Evolutionary conservation across 2,888 invertebrate genomes (phyloP).

Genomic region (Microplitis deprimator): DNA sequence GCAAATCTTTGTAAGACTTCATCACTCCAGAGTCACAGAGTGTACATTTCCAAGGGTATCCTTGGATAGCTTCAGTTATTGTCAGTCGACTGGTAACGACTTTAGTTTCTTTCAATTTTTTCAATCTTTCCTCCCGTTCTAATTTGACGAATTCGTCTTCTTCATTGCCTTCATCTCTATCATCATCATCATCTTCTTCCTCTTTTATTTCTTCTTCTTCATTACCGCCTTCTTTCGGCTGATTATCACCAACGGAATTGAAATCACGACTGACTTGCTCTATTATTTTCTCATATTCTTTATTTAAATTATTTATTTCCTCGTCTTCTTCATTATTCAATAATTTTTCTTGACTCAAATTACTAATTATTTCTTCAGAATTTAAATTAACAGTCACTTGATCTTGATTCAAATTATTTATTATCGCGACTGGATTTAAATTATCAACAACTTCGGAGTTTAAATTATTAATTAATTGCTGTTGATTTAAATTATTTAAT

Average conservation of each 20-base stretch:
- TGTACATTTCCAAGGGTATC: constrained; percentile 57
- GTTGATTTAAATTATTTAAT: neutral
- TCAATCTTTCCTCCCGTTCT: neutral
- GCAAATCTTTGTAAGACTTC: constrained; percentile 46
- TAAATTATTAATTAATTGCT: neutral
- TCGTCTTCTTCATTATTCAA: neutral
- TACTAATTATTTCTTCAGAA: neutral
- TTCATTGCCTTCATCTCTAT: constrained; percentile 33
- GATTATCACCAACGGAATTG: neutral
- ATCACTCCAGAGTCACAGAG: constrained; percentile 48
- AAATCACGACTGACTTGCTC: neutral
- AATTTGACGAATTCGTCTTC: constrained; percentile 2
- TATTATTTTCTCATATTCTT: neutral
- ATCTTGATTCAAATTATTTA: neutral
- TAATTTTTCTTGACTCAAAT: neutral
- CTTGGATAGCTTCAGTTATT: constrained; percentile 44
- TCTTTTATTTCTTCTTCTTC: constrained; percentile 33
- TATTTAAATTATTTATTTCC: neutral
- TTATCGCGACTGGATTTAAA: too few species aligned
- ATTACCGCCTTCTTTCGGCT: constrained; percentile 5
- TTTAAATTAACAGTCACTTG: neutral
- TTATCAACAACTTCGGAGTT: neutral
- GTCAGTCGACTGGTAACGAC: constrained; percentile 9
- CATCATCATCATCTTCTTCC: constrained; percentile 24
- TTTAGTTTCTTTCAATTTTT: constrained; percentile 20